Base-by-base conservation (phyloP, 2,888 invertebrate species). In the Tachystola acroxantha region DNA sequence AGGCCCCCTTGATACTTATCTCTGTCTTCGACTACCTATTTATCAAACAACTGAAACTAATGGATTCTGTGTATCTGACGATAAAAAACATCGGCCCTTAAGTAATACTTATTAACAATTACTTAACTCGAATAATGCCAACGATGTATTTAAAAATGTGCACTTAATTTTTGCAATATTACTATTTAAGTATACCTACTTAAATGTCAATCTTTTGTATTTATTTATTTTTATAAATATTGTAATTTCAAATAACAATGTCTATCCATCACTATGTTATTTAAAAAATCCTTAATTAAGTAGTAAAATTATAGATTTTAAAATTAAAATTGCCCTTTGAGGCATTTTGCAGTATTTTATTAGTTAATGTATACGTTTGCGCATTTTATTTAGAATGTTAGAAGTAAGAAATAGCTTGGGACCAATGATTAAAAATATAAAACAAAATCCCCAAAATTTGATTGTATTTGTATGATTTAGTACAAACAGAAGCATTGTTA, bases 401-500 rank as follows among this genome's bases (percentile, higher is more conserved):
- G 19, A 28, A 14, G 7, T 19, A 34, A 25, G 46, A 39, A 30
- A 37, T 40, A 41, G 35, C 38, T 26, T 26, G 55, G 55, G 55
- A 53, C 55, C 55, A 55, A 53, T 38, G 12, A 39, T 12, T 19
- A 27, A 26, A 26, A 16, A 25, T 25, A 12, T 10, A n/a, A n/a
- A 12, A 25, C 5, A 11, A 24, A 32, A 7, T 33, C 5, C 11
- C 7, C n/a, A 11, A 11, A n/a, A 7, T 29, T 28, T 9, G 11
- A 27, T 31, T 11, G 22, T 36, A 47, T 53, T 24, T 12, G 6
- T 32, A 10, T 24, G 5, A 40, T 32, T 48, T 46, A 53, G 55
- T 57, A 60, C 56, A 58, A 58, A 52, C 40, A 36, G 40, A 40
- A 7, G 36, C 50, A 50, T 49, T 54, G 49, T 53, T 47, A 44